These are phyloP conservation scores for Hyles lineata DNA, from an alignment of 2,888 invertebrate species.

Conservation along the genomic window DNA sequence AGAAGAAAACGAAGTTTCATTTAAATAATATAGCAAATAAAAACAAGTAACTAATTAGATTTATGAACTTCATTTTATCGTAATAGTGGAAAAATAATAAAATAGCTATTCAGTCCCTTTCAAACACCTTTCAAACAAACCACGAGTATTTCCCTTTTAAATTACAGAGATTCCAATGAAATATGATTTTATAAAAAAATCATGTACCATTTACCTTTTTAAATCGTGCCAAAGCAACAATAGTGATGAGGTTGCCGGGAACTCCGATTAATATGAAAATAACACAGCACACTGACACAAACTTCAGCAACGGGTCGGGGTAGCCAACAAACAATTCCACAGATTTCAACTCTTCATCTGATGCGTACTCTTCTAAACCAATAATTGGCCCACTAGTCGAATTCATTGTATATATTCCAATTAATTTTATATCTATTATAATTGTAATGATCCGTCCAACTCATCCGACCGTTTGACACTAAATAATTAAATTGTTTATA, in stretches of 20 bases:
- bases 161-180: no score
- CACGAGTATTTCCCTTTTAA: no score
- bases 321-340: constrained; percentile 31
- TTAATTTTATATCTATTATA: not conserved
- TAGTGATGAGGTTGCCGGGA: constrained; percentile 88
- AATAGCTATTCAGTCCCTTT: no score
- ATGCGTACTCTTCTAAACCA: constrained; percentile 32
- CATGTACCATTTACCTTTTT: constrained; percentile 62
- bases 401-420: not conserved
- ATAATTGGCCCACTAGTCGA: not conserved
- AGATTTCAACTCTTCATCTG: constrained; percentile 32
- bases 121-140: no score
- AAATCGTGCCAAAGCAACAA: constrained; percentile 86
- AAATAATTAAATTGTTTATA: not conserved
- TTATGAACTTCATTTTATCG: no score
- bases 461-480: not conserved
- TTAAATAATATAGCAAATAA: no score
- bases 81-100: no score
- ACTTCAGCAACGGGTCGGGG: constrained; percentile 30
- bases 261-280: constrained; percentile 88
- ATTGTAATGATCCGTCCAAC: not conserved
- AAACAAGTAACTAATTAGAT: no score
- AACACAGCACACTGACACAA: constrained; percentile 30
- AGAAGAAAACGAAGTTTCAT: no score
- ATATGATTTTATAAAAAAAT: no score